Percentiles rank a stretch among this genome's conserved stretches.
phyloP scores from a whole-genome alignment of 2,113 vertebrate genomes.

The Amia ocellicauda region DNA sequence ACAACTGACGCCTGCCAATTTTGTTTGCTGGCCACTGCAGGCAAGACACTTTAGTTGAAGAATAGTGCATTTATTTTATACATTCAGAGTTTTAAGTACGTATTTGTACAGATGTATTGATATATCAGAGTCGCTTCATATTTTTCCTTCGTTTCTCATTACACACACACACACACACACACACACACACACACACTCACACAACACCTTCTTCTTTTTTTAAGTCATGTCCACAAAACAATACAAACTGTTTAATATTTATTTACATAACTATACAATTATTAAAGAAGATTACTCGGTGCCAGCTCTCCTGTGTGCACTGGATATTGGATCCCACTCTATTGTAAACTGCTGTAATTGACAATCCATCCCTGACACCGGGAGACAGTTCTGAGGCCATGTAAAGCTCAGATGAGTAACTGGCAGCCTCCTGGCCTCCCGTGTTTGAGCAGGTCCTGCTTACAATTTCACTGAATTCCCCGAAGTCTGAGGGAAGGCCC shows the following conservation, averaged over 20 bases:
- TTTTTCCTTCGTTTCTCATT: no score
- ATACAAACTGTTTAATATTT: slow-evolving; percentile 23
- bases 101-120: no score
- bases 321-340: slow-evolving; percentile 46
- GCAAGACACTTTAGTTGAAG: no score
- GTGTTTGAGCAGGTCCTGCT: slow-evolving; percentile 64
- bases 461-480: slow-evolving; percentile 56
- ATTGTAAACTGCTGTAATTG: slow-evolving; percentile 65
- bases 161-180: no score
- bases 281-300: slow-evolving; percentile 39
- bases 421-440: slow-evolving; percentile 48
- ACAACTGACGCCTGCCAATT: no score
- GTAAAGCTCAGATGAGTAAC: slow-evolving; percentile 59
- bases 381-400: slow-evolving; percentile 44
- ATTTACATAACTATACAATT: slow-evolving; percentile 39
- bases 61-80: no score
- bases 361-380: slow-evolving; percentile 61
- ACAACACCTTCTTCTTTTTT: no score
- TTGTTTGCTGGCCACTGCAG: no score
- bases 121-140: no score
- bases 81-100: no score
- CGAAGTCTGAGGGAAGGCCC: slow-evolving; percentile 40
- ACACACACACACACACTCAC: no score
- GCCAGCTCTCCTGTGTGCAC: slow-evolving; percentile 47
- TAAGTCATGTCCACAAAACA: no score